Conservation (phyloP, 64 coral and sea anemone genomes). For the Actinia equina region DNA sequence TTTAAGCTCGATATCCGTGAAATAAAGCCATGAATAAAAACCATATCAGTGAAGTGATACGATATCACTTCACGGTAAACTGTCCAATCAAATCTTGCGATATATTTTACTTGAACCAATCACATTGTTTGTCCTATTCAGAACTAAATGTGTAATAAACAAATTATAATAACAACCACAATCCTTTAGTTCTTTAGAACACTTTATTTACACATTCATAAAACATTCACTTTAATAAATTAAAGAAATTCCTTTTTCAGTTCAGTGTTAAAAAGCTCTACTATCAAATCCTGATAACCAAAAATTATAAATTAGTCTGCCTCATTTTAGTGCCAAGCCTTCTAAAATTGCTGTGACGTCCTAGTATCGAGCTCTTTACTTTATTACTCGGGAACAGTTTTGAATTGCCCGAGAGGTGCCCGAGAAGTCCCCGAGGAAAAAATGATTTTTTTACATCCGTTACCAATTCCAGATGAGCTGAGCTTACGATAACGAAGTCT, state of each 20-base stretch:
- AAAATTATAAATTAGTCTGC: neutral
- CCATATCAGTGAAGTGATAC: no score
- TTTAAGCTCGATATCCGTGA: no score
- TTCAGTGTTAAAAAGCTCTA: neutral
- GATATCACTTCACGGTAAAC: no score
- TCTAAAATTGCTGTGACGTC: neutral
- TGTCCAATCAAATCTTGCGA: no score
- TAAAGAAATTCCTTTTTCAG: neutral
- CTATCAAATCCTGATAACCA: neutral
- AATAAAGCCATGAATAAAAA: no score
- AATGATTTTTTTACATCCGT: neutral
- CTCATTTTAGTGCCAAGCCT: neutral
- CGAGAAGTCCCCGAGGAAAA: no score
- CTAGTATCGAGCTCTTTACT: neutral
- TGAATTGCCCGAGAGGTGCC: neutral
- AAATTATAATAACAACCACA: no score
- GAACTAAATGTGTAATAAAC: no score
- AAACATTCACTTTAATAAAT: neutral
- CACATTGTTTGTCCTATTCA: no score
- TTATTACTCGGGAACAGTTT: neutral
- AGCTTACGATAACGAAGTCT: no score
- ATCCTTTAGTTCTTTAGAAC: neutral
- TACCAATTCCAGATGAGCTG: no score
- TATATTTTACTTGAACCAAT: no score
- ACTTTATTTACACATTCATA: conserved; percentile 3